A percentile compares a stretch with the other conserved stretches of the same genome.
Conservation (phyloP, 2,888 invertebrate species). For the Drosophila ezoana region DNA sequence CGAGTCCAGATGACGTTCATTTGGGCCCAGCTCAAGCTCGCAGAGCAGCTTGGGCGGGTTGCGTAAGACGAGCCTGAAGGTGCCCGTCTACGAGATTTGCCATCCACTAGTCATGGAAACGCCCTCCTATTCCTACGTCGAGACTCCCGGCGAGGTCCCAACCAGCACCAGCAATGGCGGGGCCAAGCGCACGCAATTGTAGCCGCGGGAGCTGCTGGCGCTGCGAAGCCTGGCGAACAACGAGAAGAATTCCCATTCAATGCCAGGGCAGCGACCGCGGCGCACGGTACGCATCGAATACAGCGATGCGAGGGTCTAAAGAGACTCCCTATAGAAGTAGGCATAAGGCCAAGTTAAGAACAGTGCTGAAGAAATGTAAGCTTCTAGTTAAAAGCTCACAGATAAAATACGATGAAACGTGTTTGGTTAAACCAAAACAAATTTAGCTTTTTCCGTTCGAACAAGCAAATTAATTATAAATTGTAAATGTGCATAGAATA, state of each 20-base stretch:
- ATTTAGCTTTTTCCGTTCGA: constrained; percentile 12
- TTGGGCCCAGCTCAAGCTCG: constrained; percentile 83
- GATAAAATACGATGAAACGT: background rate
- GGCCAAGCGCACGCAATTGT: constrained; percentile 76
- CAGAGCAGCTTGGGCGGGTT: constrained; percentile 83
- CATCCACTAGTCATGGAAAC: constrained; percentile 85
- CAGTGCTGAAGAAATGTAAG: background rate
- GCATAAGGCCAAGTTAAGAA: background rate
- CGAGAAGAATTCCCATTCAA: constrained; percentile 40
- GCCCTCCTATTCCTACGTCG: constrained; percentile 81
- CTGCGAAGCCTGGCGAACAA: constrained; percentile 52
- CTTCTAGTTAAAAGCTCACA: constrained; percentile 10
- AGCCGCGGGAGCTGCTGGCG: constrained; percentile 70
- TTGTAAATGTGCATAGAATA: constrained; percentile 11
- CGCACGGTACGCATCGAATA: constrained; percentile 74
- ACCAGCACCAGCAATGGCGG: constrained; percentile 23
- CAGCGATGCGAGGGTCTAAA: constrained; percentile 66
- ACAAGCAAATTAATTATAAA: constrained; percentile 1
- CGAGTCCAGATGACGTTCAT: constrained; percentile 87
- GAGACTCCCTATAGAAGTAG: background rate
- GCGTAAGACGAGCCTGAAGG: constrained; percentile 83
- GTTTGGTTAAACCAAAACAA: constrained; percentile 50
- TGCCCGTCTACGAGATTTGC: constrained; percentile 84
- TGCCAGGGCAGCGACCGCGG: constrained; percentile 61
- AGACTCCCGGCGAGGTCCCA: constrained; percentile 39